A percentile compares a stretch with the other conserved stretches of the same genome.
phyloP scores from a whole-genome alignment of 2,797 vertebrate genomes.

The Sternotherus odoratus region DNA sequence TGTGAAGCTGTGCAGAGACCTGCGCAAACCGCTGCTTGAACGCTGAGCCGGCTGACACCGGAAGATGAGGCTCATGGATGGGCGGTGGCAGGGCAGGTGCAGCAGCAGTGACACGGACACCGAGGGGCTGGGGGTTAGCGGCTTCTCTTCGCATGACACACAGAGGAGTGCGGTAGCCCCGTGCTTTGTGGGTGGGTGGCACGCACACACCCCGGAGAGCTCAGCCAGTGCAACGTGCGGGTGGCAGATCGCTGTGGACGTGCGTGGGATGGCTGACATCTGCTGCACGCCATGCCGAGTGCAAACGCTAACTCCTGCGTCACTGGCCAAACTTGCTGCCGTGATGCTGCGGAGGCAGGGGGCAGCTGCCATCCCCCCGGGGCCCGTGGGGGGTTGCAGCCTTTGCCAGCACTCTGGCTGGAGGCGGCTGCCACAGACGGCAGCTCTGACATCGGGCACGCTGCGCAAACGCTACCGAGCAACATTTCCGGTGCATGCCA shows the following conservation, averaged over 20 bases:
- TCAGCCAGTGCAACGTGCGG: not conserved
- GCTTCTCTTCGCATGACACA: not conserved
- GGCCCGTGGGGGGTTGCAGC: not conserved
- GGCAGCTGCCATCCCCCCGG: not conserved
- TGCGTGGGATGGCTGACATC: not conserved
- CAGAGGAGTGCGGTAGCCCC: accelerated
- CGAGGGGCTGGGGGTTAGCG: not conserved
- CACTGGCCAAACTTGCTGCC: not conserved
- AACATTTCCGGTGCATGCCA: not conserved
- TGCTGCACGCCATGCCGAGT: accelerated
- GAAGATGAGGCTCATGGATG: accelerated
- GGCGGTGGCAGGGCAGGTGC: not conserved
- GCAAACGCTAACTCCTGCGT: accelerated
- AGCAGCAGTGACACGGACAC: accelerated
- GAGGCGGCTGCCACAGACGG: accelerated
- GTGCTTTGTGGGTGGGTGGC: not conserved
- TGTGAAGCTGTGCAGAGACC: accelerated
- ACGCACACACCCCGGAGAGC: not conserved
- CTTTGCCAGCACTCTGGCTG: too few relatives aligned
- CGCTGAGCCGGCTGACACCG: not conserved
- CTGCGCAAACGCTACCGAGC: not conserved
- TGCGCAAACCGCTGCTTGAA: not conserved
- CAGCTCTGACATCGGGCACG: not conserved
- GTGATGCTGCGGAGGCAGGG: not conserved
- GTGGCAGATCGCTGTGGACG: accelerated